Evolutionary conservation across 2,888 invertebrate genomes (phyloP).

Genomic region (Eupithecia tripunctaria): DNA sequence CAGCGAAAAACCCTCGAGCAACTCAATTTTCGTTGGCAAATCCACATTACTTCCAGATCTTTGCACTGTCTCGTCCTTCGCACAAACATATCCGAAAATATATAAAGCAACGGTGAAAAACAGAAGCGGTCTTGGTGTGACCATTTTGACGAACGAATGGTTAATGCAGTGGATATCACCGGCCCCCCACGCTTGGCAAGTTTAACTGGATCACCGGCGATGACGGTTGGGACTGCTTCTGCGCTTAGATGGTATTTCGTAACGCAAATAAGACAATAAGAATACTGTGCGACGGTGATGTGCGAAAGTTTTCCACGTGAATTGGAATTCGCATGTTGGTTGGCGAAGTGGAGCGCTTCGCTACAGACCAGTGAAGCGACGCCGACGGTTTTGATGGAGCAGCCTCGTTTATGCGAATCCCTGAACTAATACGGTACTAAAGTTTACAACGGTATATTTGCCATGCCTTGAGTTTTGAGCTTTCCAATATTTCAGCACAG

Average conservation of each 20-base stretch:
- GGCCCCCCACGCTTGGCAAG: constrained; percentile 48
- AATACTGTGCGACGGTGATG: constrained; percentile 8
- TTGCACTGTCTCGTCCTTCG: constrained; percentile 49
- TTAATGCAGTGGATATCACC: constrained; percentile 51
- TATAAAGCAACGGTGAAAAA: constrained; percentile 46
- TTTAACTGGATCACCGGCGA: constrained; percentile 46
- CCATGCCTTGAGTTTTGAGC: too few species aligned
- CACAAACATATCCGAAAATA: constrained; percentile 46
- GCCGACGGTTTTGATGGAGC: not conserved
- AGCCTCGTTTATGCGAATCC: not conserved
- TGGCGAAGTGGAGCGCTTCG: constrained; percentile 36
- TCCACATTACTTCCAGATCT: constrained; percentile 39
- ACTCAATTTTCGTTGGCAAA: constrained; percentile 58
- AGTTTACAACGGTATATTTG: too few species aligned
- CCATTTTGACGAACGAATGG: constrained; percentile 66
- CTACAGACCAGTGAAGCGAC: constrained; percentile 35
- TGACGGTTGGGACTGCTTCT: constrained; percentile 18
- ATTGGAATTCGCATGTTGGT: constrained; percentile 35
- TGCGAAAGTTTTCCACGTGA: constrained; percentile 32
- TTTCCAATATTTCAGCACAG: too few species aligned
- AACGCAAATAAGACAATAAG: constrained; percentile 21
- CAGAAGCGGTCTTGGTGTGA: constrained; percentile 58
- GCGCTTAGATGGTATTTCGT: constrained; percentile 18
- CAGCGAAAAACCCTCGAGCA: constrained; percentile 69
- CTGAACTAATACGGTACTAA: not conserved